These are phyloP conservation scores for Propithecus coquereli DNA, from an alignment of 2,113 vertebrate species.

Conservation along the genomic window DNA sequence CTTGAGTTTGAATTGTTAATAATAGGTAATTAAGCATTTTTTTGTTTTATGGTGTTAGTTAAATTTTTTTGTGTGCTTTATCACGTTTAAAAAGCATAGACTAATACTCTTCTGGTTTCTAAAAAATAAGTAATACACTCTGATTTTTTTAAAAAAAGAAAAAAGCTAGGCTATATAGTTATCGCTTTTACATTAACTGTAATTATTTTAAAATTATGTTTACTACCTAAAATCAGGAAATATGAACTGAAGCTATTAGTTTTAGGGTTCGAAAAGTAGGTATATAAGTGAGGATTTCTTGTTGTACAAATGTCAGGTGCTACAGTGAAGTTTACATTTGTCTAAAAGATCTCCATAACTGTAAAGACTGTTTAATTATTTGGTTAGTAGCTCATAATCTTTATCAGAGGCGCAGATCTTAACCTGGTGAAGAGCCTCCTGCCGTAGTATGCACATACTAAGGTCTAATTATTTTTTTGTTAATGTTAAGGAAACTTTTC, in stretches of 20 bases:
- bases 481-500: not conserved
- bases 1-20: not conserved
- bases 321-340: slow-evolving; percentile 20
- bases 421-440: not conserved
- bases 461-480: not conserved
- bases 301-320: not conserved
- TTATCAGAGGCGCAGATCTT: not conserved
- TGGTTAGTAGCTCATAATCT: not conserved
- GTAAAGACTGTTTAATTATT: not conserved
- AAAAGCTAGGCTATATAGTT: not conserved
- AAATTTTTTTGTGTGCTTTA: not conserved
- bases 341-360: not conserved
- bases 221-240: not conserved
- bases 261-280: not conserved
- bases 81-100: not conserved
- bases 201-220: slow-evolving; percentile 5
- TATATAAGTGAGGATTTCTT: slow-evolving; percentile 17
- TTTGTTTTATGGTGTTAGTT: not conserved
- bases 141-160: too few species aligned
- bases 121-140: not conserved
- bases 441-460: not conserved
- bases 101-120: too few species aligned
- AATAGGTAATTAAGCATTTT: not conserved
- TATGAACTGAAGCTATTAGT: slow-evolving; percentile 25
- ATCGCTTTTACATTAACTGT: not conserved